Evolutionary conservation across 2,888 invertebrate species (phyloP), one percentile per base, ranked within the genome.

Genomic region (Microchrysa polita): DNA sequence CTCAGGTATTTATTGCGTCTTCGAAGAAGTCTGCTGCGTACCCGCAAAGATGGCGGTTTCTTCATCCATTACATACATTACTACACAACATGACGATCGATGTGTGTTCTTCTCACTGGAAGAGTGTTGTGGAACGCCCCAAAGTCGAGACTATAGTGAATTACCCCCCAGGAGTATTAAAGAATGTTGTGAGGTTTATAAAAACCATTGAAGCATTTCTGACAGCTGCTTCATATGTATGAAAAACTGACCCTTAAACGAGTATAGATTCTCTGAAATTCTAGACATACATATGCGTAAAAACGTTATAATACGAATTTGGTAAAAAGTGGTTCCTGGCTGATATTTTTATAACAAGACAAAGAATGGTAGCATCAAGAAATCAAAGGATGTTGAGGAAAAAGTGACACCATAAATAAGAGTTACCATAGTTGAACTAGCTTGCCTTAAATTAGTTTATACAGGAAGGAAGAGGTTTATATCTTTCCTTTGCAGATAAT

Each of bases 1-100:
- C 57, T 34, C 27, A 69, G 34, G 73, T 40, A 73, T 73, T 67
- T 40, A 57, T 67, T 55, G 22, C 34, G 71, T 74, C 65, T 72
- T 65, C 18, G 23, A 34, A 69, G 72, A 57, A 61, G 27, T 71
- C 44, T 18, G n/a, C n/a, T n/a, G 42, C 65, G 27, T 71, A 23
- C 16, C 22, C 65, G 23, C 55, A 2, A 55, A 40, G 14, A 63
- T 63, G 61, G 61, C 61, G 12, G 42, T 10, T 55, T 61, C 27
- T 27, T n/a, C 10, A 59, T 59, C 14, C 7, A 14, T 59, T 14
- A 27, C 10, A n/a, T n/a, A n/a, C n/a, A n/a, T n/a, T n/a, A 63
- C 10, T 34, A 63, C 1, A 14, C 40, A 16, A 63, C n/a, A 23
- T 14, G 23, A n/a, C 20, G 27, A n/a, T 42, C 23, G 34, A 44